Evolutionary conservation across 2,888 invertebrate species (phyloP).

Genomic region (Agapetus fuscipes): DNA sequence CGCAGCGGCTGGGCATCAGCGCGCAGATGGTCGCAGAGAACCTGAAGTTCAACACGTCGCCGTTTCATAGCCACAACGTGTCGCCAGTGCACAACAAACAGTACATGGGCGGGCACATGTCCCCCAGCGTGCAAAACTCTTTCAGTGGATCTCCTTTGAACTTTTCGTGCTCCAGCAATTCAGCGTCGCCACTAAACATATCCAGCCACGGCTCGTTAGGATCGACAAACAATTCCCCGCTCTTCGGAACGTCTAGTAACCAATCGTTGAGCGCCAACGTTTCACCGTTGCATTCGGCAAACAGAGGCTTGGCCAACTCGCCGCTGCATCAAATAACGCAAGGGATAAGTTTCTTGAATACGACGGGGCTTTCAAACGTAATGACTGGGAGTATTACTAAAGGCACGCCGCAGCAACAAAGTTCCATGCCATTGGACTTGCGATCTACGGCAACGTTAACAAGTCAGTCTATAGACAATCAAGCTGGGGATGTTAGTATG

Average conservation of each 20-base stretch:
- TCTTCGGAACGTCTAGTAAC: constrained; percentile 9
- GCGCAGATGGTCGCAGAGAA: constrained; percentile 31
- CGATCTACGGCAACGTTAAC: constrained; percentile 31
- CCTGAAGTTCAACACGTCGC: constrained; percentile 28
- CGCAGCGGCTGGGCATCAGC: constrained; percentile 44
- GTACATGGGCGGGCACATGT: constrained; percentile 21
- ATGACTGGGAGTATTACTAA: constrained; percentile 60
- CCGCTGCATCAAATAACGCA: constrained; percentile 57
- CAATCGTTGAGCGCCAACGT: constrained; percentile 13
- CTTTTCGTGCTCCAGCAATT: constrained; percentile 23
- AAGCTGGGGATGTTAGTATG: constrained; percentile 37
- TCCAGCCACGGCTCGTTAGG: constrained; percentile 9
- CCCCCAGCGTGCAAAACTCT: constrained; percentile 22
- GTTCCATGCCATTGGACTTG: constrained; percentile 46
- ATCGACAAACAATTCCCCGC: constrained; percentile 12
- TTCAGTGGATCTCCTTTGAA: constrained; percentile 26
- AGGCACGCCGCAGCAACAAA: constrained; percentile 55
- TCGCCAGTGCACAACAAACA: constrained; percentile 27
- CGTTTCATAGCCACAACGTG: constrained; percentile 30
- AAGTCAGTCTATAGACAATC: constrained; percentile 25
- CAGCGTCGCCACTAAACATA: constrained; percentile 28
- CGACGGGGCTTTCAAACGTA: constrained; percentile 35
- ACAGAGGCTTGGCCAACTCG: constrained; percentile 25
- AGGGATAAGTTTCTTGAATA: constrained; percentile 67
- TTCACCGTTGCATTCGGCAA: constrained; percentile 13